Conservation (phyloP, 2,113 vertebrate genomes). For the Onychostruthus taczanowskii region DNA sequence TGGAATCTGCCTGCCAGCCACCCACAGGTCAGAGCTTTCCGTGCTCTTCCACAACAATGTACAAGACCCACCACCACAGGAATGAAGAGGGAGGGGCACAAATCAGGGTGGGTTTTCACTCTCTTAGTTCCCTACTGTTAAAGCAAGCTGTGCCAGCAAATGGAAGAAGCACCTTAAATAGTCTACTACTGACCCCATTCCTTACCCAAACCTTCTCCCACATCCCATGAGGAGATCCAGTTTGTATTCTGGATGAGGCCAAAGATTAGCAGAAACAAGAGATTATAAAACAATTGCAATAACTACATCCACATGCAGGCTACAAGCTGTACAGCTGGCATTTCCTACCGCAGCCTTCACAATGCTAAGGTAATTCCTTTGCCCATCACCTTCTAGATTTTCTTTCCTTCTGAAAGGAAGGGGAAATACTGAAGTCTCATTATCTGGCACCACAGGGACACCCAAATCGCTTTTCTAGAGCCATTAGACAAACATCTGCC, state of each 20-base stretch:
- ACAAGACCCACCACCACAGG: neutral
- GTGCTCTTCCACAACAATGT: neutral
- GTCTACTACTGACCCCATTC: neutral
- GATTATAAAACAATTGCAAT: neutral
- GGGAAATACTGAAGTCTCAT: neutral
- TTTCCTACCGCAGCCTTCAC: neutral
- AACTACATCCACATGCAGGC: neutral
- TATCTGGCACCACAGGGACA: neutral
- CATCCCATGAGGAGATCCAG: neutral
- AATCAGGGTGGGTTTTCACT: fast-evolving
- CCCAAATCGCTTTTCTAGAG: neutral
- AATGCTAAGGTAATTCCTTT: neutral
- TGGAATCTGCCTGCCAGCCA: neutral
- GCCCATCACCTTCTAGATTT: neutral
- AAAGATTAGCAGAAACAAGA: neutral
- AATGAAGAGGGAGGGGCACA: neutral
- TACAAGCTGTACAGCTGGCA: neutral
- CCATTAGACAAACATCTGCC: neutral
- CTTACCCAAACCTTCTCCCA: neutral
- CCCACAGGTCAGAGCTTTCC: neutral
- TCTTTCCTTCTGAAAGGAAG: neutral
- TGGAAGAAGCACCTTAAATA: neutral
- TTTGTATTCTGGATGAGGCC: neutral
- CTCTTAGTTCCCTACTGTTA: neutral
- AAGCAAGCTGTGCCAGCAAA: neutral